Percentiles rank a stretch among this genome's conserved stretches.
These are phyloP conservation scores for Aphaenogaster ashmeadi DNA, from an alignment of 1,140 invertebrate species.

Conservation along the genomic window DNA sequence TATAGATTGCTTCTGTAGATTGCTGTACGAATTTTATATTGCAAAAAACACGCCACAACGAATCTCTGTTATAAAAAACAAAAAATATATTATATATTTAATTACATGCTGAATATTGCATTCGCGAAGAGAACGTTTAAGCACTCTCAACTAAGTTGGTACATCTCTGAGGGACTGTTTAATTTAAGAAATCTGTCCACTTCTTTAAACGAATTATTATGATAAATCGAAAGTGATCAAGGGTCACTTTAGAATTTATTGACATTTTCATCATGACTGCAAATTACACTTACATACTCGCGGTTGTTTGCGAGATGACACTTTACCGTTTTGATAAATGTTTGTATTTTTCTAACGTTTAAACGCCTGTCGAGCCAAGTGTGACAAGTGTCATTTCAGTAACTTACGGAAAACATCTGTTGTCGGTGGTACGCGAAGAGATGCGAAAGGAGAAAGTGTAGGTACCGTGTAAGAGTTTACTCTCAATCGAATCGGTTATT, in stretches of 20 bases:
- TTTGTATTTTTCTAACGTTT: slow-evolving; percentile 14
- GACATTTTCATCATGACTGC: background rate
- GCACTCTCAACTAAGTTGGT: background rate
- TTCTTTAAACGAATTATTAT: background rate
- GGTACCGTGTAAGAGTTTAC: background rate
- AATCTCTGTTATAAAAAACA: background rate
- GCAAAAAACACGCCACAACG: background rate
- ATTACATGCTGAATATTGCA: background rate
- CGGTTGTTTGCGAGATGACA: slow-evolving; percentile 5
- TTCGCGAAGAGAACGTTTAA: background rate
- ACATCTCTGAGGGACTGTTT: background rate
- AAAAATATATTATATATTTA: background rate
- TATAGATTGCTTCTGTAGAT: background rate
- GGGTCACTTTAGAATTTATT: slow-evolving; percentile 1
- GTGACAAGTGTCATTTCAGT: background rate
- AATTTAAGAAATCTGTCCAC: background rate
- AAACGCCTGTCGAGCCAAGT: background rate
- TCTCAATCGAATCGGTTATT: slow-evolving; percentile 22
- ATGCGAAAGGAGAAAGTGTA: background rate
- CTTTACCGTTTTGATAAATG: background rate
- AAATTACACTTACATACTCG: background rate
- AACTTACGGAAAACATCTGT: background rate
- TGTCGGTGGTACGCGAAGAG: background rate
- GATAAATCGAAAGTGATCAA: background rate
- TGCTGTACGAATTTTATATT: no score